Percentiles rank a stretch among this genome's conserved stretches.
These are phyloP conservation scores for Cliona cf. orientalis DNA, from an alignment of 37 sponge, comb jelly and placozoan genomes.

Conservation along the genomic window DNA sequence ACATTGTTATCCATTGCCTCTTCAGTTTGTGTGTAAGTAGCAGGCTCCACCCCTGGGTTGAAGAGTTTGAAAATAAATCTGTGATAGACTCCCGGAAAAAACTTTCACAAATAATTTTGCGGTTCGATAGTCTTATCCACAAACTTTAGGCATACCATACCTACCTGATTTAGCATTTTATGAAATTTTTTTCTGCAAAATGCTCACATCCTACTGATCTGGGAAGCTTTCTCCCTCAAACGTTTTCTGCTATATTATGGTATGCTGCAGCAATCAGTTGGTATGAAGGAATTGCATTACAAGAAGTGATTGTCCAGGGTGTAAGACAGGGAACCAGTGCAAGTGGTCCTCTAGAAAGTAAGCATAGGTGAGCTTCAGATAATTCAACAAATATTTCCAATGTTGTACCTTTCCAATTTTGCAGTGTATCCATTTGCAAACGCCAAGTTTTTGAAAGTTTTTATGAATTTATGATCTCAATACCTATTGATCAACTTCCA, in stretches of 20 bases:
- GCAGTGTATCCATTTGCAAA: constrained; percentile 75
- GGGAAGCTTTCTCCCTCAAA: too few relatives aligned
- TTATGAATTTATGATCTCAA: background rate
- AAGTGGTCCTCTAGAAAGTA: constrained; percentile 10
- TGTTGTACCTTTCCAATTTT: background rate
- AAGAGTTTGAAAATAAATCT: too few relatives aligned
- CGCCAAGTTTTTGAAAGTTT: constrained; percentile 60
- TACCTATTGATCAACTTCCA: constrained; percentile 32
- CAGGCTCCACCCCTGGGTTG: too few relatives aligned
- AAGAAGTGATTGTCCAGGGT: constrained; percentile 79
- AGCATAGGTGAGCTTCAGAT: constrained; percentile 32
- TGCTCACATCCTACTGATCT: too few relatives aligned
- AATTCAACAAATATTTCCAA: background rate
- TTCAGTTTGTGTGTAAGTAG: too few relatives aligned
- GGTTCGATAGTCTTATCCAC: too few relatives aligned
- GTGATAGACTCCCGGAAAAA: too few relatives aligned
- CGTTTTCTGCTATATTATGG: too few relatives aligned
- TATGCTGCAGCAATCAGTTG: constrained; percentile 56
- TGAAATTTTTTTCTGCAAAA: too few relatives aligned
- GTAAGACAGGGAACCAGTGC: constrained; percentile 65
- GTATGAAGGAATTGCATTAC: constrained; percentile 33
- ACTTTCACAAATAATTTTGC: too few relatives aligned
- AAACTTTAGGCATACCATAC: too few relatives aligned
- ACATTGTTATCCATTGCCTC: background rate
- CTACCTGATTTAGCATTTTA: too few relatives aligned